Evolutionary conservation across 2,113 vertebrate genomes (phyloP).

Genomic region (Boleophthalmus pectinirostris): DNA sequence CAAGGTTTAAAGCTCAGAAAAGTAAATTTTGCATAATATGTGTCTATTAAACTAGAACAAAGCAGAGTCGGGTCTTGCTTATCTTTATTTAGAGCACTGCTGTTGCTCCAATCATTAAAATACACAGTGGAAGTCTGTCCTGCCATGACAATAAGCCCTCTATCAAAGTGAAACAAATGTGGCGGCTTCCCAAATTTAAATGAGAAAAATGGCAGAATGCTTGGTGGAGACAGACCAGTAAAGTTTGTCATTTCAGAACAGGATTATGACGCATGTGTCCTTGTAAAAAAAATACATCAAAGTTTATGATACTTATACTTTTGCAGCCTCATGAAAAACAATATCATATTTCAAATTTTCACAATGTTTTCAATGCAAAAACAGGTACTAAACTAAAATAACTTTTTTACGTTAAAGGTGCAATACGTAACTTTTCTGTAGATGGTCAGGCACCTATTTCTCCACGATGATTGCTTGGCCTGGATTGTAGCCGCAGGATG

Average conservation of each 20-base stretch:
- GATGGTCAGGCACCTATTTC: too few relatives aligned
- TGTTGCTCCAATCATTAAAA: neutral
- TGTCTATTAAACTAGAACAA: neutral
- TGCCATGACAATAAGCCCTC: constrained; percentile 3
- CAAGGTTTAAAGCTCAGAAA: too few relatives aligned
- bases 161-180: constrained; percentile 4
- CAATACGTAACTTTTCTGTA: too few relatives aligned
- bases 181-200: neutral
- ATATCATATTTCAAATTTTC: neutral
- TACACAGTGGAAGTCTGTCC: neutral
- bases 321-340: neutral
- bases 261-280: constrained; percentile 1
- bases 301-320: neutral
- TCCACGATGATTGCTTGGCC: too few relatives aligned
- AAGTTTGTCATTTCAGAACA: neutral
- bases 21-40: too few relatives aligned
- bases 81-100: neutral
- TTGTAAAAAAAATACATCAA: neutral
- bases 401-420: too few relatives aligned
- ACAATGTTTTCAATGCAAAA: neutral
- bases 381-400: neutral
- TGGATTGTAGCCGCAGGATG: too few relatives aligned
- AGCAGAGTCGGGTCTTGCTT: neutral
- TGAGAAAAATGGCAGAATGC: neutral
- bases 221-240: neutral